These are phyloP conservation scores for Melitaea cinxia DNA, from an alignment of 1,140 invertebrate genomes.

Conservation along the genomic window DNA sequence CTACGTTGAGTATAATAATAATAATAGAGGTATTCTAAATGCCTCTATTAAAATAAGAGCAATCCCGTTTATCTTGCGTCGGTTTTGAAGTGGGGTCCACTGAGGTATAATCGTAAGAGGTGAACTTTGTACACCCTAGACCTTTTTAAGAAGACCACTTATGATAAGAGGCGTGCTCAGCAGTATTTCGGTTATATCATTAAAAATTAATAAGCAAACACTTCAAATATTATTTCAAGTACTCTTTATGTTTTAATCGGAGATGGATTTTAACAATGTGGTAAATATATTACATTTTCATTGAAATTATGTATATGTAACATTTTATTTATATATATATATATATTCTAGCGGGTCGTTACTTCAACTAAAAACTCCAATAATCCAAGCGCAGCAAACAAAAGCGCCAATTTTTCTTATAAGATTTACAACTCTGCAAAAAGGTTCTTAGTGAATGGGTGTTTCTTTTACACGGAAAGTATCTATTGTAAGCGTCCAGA, in stretches of 20 bases:
- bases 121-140: conserved; percentile 44
- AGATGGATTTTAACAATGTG: not conserved
- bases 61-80: conserved; percentile 39
- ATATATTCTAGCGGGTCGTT: not conserved
- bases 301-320: not conserved
- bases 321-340: not conserved
- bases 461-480: conserved; percentile 27
- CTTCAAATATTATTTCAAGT: conserved; percentile 22
- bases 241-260: not conserved
- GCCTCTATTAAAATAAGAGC: conserved; percentile 37
- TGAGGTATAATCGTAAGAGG: conserved; percentile 44
- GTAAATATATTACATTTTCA: conserved; percentile 4
- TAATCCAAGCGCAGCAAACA: conserved; percentile 38
- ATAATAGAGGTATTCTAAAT: conserved; percentile 20
- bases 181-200: conserved; percentile 43
- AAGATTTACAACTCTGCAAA: conserved; percentile 41
- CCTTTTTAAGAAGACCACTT: conserved; percentile 45
- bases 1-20: not conserved
- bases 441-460: conserved; percentile 28
- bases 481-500: conserved; percentile 8
- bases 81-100: conserved; percentile 40
- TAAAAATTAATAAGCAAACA: conserved; percentile 43
- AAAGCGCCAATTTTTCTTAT: conserved; percentile 37
- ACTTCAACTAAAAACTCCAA: conserved; percentile 30
- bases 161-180: conserved; percentile 38